Percentiles rank a stretch among this genome's conserved stretches.
These are phyloP conservation scores for Aphelenchoides fujianensis DNA, from an alignment of 1,140 invertebrate species.

Conservation along the genomic window DNA sequence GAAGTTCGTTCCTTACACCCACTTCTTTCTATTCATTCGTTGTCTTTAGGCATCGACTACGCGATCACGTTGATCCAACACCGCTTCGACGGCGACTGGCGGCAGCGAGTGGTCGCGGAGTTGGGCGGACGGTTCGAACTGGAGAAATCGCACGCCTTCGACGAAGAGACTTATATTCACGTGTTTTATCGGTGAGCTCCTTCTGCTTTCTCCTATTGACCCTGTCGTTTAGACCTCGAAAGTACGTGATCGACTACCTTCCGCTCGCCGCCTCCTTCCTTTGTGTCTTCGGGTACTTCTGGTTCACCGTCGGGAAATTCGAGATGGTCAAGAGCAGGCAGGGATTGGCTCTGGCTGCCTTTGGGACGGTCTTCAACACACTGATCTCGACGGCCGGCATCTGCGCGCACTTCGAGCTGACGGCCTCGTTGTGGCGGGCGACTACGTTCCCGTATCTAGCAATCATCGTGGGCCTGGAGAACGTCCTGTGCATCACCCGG, in stretches of 20 bases:
- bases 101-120: slow-evolving; percentile 17
- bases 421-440: slow-evolving; percentile 66
- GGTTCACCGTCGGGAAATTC: slow-evolving; percentile 67
- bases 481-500: slow-evolving; percentile 71
- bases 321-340: slow-evolving; percentile 87
- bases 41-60: slow-evolving; percentile 48
- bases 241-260: slow-evolving; percentile 54
- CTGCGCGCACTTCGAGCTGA: slow-evolving; percentile 81
- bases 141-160: slow-evolving; percentile 31
- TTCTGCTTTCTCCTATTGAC: not conserved
- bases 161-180: slow-evolving; percentile 53
- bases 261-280: slow-evolving; percentile 47
- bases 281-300: slow-evolving; percentile 50
- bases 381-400: slow-evolving; percentile 87
- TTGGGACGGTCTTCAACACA: slow-evolving; percentile 81
- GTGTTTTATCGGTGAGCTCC: slow-evolving; percentile 50
- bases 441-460: slow-evolving; percentile 88
- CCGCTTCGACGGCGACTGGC: slow-evolving; percentile 37
- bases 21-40: slow-evolving; percentile 10
- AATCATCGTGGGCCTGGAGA: slow-evolving; percentile 89
- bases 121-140: slow-evolving; percentile 38
- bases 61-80: slow-evolving; percentile 41
- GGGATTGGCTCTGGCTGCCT: slow-evolving; percentile 81
- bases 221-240: slow-evolving; percentile 39
- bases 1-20: slow-evolving; percentile 38